phyloP scores from a whole-genome alignment of 2,113 vertebrate species.

The Pipra filicauda region DNA sequence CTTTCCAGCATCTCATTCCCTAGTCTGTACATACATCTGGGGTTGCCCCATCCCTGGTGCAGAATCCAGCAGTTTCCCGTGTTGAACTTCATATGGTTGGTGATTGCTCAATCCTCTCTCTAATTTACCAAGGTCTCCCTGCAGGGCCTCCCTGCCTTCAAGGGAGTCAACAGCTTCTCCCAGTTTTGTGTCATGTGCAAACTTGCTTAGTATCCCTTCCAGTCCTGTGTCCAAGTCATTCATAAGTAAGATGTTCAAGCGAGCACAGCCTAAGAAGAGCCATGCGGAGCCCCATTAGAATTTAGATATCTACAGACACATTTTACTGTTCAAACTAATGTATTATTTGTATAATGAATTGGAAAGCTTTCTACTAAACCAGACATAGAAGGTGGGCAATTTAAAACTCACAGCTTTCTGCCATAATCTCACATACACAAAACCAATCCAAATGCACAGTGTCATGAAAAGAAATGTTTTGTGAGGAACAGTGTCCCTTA shows the following conservation, averaged over 20 bases:
- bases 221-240: neutral
- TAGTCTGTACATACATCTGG: neutral
- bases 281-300: neutral
- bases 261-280: neutral
- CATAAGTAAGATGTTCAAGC: neutral
- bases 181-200: neutral
- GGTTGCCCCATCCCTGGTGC: neutral
- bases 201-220: neutral
- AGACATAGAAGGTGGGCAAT: neutral
- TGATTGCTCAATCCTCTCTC: neutral
- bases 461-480: rapidly evolving
- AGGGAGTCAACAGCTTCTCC: neutral
- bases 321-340: neutral
- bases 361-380: neutral
- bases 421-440: neutral
- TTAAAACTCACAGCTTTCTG: neutral
- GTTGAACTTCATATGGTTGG: neutral
- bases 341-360: neutral
- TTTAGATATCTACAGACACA: neutral
- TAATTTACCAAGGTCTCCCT: neutral
- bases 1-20: neutral
- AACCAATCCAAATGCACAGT: rapidly evolving
- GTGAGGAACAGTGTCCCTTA: rapidly evolving
- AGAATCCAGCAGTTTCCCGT: neutral
- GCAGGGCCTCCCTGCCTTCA: neutral